Percentiles rank a stretch among this genome's conserved stretches.
Evolutionary conservation across 2,113 vertebrate genomes (phyloP).

Genomic region (Maylandia zebra): DNA sequence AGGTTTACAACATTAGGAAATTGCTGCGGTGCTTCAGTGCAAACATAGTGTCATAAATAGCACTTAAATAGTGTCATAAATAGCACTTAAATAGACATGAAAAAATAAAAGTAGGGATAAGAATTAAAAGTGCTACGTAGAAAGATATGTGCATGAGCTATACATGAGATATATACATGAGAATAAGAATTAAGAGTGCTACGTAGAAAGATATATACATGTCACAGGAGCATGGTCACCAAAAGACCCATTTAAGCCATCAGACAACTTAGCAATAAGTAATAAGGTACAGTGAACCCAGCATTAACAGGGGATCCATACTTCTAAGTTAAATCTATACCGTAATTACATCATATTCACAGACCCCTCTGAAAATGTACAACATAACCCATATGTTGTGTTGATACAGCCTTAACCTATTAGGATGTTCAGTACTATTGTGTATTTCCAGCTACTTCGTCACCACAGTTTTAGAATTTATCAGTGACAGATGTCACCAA

Average conservation of each 20-base stretch:
- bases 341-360: neutral
- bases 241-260: neutral
- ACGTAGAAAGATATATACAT: no score
- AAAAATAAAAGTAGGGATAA: no score
- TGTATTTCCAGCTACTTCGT: accelerated
- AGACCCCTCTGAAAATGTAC: neutral
- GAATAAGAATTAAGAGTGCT: no score
- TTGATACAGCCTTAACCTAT: neutral
- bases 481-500: neutral
- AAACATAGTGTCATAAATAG: no score
- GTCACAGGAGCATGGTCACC: neutral
- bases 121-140: no score
- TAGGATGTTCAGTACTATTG: neutral
- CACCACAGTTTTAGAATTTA: neutral
- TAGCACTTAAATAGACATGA: no score
- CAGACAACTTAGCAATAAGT: neutral
- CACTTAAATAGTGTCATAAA: no score
- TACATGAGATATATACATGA: no score
- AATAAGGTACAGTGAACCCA: neutral
- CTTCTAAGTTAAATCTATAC: neutral
- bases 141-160: no score
- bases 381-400: neutral
- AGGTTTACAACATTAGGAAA: no score
- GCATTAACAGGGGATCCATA: neutral
- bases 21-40: no score